These are phyloP conservation scores for Cyrtorhinus lividipennis DNA, from an alignment of 1,140 invertebrate genomes.

Conservation along the genomic window DNA sequence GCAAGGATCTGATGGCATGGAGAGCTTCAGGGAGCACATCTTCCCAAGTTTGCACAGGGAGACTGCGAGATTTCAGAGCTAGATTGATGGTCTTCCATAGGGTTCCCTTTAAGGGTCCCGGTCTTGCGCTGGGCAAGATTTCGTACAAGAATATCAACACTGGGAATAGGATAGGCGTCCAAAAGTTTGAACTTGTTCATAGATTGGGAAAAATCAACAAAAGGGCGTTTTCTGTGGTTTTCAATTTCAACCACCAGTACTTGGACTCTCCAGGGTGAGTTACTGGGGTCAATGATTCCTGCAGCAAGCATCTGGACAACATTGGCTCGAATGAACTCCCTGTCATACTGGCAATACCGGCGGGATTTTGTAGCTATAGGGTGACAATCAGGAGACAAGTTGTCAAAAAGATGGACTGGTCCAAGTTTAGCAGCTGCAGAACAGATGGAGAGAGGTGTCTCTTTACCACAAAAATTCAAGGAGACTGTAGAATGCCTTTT, in stretches of 20 bases:
- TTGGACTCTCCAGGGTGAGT: not conserved
- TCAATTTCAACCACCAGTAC: not conserved
- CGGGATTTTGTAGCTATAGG: not conserved
- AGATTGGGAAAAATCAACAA: conserved; percentile 11
- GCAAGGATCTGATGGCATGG: not conserved
- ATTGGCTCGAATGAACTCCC: not conserved
- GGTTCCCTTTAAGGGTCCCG: not conserved
- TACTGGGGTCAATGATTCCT: not conserved
- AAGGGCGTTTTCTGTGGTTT: not conserved
- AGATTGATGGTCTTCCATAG: not conserved
- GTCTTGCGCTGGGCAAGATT: no score
- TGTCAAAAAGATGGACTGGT: not conserved
- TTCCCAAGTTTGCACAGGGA: not conserved
- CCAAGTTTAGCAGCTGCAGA: not conserved
- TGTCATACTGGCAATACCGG: not conserved
- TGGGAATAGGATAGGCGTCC: conserved; percentile 1
- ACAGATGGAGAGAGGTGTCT: not conserved
- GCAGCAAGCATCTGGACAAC: not conserved
- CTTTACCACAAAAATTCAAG: not conserved
- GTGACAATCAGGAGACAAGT: not conserved
- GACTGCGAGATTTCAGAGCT: not conserved
- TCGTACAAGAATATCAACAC: no score
- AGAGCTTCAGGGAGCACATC: not conserved
- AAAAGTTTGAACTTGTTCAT: conserved; percentile 5
- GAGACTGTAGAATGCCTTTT: not conserved